These are phyloP conservation scores for Ectemnius lituratus DNA, from an alignment of 2,888 invertebrate genomes.

Conservation along the genomic window DNA sequence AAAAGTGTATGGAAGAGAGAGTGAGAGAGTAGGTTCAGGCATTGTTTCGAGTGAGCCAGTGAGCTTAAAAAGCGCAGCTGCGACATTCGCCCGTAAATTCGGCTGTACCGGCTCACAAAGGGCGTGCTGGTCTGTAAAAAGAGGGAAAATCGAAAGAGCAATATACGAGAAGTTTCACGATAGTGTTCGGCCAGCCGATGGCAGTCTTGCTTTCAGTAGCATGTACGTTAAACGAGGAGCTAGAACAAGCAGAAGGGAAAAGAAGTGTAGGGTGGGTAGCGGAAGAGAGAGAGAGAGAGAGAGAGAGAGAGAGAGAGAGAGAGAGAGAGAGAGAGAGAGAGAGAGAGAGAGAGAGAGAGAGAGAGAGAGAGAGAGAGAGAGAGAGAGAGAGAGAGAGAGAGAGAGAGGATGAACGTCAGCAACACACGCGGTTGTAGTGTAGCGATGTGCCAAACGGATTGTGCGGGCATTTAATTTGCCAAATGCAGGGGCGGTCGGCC, in stretches of 20 bases:
- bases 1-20: no score
- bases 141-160: constrained; percentile 3
- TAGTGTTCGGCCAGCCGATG: no score
- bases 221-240: no score
- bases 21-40: constrained; percentile 12
- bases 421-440: neutral
- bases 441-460: constrained; percentile 26
- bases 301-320: constrained; percentile 6
- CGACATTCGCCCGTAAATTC: constrained; percentile 23
- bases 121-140: neutral
- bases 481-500: constrained; percentile 22
- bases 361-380: constrained; percentile 3
- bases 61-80: constrained; percentile 34
- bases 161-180: neutral
- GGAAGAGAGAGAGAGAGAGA: neutral
- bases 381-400: constrained; percentile 3
- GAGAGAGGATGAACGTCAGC: neutral
- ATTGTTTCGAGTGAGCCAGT: constrained; percentile 14
- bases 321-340: constrained; percentile 3
- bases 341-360: constrained; percentile 3
- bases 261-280: neutral
- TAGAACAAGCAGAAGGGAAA: no score
- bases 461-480: constrained; percentile 36
- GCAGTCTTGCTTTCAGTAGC: no score
- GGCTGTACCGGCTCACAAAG: neutral